These are phyloP conservation scores for Propithecus perrieri DNA, from an alignment of 2,797 vertebrate genomes.

Conservation along the genomic window DNA sequence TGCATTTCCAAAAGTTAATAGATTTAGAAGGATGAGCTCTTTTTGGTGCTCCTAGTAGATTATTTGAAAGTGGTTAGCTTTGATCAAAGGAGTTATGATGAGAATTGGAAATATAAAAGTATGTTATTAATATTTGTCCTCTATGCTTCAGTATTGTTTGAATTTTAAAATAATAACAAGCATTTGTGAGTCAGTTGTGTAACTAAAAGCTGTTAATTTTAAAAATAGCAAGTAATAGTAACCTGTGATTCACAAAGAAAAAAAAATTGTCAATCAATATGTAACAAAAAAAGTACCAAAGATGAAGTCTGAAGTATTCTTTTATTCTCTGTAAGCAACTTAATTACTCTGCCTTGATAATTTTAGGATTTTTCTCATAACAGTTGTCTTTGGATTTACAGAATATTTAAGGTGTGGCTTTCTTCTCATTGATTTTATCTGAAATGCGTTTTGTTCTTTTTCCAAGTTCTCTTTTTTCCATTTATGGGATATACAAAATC, in stretches of 20 bases:
- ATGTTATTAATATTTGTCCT: neutral
- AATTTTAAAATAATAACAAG: slow-evolving; percentile 13
- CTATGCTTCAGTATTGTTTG: neutral
- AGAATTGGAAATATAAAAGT: neutral
- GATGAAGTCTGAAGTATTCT: neutral
- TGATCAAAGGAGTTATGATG: neutral
- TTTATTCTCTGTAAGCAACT: neutral
- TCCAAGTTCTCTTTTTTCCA: neutral
- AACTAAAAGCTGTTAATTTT: neutral
- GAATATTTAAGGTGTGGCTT: neutral
- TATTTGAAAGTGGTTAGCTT: neutral
- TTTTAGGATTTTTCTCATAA: neutral
- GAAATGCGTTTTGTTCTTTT: neutral
- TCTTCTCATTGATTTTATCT: slow-evolving; percentile 27
- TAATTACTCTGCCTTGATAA: neutral
- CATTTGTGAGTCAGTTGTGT: neutral
- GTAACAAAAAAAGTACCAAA: neutral
- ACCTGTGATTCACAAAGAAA: neutral
- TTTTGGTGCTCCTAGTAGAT: neutral
- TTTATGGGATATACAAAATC: neutral
- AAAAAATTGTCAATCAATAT: neutral
- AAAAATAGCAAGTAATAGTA: neutral
- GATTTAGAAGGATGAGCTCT: neutral
- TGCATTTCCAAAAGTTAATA: neutral
- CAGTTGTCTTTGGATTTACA: neutral